Base-by-base conservation (phyloP, 2,797 vertebrate species). In the Fringilla coelebs region DNA sequence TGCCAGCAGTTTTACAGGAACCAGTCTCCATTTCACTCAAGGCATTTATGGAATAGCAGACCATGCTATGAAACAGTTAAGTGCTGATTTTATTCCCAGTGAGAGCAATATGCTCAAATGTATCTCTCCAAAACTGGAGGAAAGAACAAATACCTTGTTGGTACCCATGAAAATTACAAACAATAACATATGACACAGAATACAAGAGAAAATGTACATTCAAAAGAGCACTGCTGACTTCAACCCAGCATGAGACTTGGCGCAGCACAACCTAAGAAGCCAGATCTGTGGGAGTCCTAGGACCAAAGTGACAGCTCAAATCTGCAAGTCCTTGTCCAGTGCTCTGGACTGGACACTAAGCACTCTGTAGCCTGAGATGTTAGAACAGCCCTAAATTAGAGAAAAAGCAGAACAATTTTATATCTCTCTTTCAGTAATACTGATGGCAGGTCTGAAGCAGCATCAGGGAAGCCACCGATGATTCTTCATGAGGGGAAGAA, bases 91-190 rank as follows among this genome's bases (percentile, higher is more conserved):
- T 96, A 96, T 95, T 95, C 52, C 65, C 74, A 88, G n/a, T 60
- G 31, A 72, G 90, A 96, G 93, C 94, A 96, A 94, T 65, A 85
- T 92, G 90, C 91, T 86, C 94, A 85, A 92, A 90, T 82, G 38
- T 60, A 63, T 57, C n/a, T 84, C 94, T 96, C 94, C 96, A 88
- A 52, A 93, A 78, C 43, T 46, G 90, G 54, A 96, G 88, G 20
- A 94, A 91, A 85, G 79, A 88, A 81, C 41, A 76, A 89, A 87
- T 45, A 94, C 57, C 58, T 89, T 0, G 2, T 41, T 75, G 60
- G 74, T 67, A 66, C 20, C 67, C 43, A 77, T 20, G 65, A 85
- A 67, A 77, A 66, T 38, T 60, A 78, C 82, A 92, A 52, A 58
- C 26, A 86, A n/a, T 40, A 49, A 68, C 61, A 61, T 9, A 51